phyloP scores from a whole-genome alignment of 2,888 invertebrate species.

The Julus scandinavius region DNA sequence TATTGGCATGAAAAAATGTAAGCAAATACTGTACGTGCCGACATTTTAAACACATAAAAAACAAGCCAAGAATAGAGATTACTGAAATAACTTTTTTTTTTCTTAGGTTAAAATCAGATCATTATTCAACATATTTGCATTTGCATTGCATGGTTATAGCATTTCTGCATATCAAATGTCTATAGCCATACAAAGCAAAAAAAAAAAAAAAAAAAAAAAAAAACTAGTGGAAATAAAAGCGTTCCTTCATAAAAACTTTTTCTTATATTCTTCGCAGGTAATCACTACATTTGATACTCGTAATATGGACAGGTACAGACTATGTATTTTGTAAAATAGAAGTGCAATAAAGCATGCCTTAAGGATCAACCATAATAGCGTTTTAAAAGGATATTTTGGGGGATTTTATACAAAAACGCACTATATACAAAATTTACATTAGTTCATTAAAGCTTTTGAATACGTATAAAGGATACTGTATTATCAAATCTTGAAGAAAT shows the following conservation, averaged over 20 bases:
- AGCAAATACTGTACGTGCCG: not conserved
- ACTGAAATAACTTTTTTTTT: not conserved
- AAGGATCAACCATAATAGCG: no score
- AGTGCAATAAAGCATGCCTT: no score
- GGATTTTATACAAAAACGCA: no score
- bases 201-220: not conserved
- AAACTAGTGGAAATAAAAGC: not conserved
- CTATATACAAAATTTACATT: no score
- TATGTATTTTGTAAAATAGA: no score
- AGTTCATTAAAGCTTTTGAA: no score
- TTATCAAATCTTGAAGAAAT: no score
- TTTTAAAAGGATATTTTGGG: no score
- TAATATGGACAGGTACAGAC: no score
- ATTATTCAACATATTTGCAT: not conserved
- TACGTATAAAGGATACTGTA: no score
- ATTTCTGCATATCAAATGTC: not conserved
- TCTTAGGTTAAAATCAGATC: not conserved
- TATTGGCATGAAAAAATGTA: conserved; percentile 8
- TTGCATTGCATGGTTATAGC: not conserved
- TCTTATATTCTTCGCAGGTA: not conserved
- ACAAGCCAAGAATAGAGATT: not conserved
- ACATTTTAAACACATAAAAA: not conserved
- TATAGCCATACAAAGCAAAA: not conserved
- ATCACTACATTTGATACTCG: not conserved
- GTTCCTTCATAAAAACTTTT: not conserved